Evolutionary conservation across 2,797 vertebrate genomes (phyloP).

Genomic region (Bradypus variegatus): DNA sequence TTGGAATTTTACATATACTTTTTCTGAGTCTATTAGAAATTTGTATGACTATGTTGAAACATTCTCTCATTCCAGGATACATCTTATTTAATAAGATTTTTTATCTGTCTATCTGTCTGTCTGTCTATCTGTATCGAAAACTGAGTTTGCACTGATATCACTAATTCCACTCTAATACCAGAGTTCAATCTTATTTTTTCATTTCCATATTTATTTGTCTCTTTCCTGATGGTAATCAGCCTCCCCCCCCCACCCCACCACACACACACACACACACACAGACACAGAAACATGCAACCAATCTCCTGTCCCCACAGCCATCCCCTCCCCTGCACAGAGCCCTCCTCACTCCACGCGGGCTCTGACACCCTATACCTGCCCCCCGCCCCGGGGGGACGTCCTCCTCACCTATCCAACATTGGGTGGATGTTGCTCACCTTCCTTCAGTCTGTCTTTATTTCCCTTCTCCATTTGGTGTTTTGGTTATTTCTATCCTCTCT

Average conservation of each 20-base stretch:
- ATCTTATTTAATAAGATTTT: not conserved
- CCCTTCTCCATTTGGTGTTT: not conserved
- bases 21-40: not conserved
- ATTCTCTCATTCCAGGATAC: not conserved
- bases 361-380: not conserved
- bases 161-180: not conserved
- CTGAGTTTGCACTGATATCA: not conserved
- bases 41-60: not conserved
- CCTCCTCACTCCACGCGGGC: accelerated
- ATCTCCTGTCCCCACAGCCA: not conserved
- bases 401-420: too few relatives aligned
- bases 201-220: not conserved
- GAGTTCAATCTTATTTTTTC: not conserved
- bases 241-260: not conserved
- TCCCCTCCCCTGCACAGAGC: too few relatives aligned
- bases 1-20: not conserved
- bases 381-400: accelerated
- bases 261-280: too few relatives aligned
- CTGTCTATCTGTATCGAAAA: not conserved
- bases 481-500: not conserved
- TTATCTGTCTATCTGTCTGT: not conserved
- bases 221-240: not conserved
- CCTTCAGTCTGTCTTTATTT: not conserved
- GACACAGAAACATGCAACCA: too few relatives aligned
- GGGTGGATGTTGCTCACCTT: too few relatives aligned